phyloP scores from a whole-genome alignment of 2,113 vertebrate species.

The Tamias sibiricus region DNA sequence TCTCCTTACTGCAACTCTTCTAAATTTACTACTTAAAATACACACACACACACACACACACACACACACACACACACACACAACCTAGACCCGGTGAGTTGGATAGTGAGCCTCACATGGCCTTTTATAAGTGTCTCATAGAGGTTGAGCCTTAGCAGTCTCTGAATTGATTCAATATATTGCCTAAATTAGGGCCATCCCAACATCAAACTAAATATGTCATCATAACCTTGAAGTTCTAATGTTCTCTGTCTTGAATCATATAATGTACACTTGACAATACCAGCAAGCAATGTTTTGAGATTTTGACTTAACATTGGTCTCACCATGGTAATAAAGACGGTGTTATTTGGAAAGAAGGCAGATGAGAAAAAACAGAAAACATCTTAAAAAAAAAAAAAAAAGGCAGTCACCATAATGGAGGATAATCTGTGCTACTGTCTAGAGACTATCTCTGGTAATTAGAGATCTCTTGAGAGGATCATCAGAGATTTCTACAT shows the following conservation, averaged over 20 bases:
- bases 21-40: background rate
- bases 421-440: background rate
- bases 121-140: background rate
- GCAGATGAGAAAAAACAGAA: background rate
- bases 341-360: background rate
- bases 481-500: background rate
- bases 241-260: background rate
- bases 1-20: background rate
- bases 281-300: background rate
- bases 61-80: too few relatives aligned
- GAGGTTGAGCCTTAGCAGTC: background rate
- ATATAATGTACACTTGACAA: background rate
- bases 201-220: background rate
- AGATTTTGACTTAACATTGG: background rate
- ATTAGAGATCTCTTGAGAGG: background rate
- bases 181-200: background rate
- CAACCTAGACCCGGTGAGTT: background rate
- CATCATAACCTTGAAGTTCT: background rate
- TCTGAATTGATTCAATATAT: background rate
- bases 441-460: background rate
- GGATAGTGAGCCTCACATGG: background rate
- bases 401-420: background rate
- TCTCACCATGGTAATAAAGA: background rate
- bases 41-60: too few relatives aligned
- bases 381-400: background rate